Percentiles rank a stretch among this genome's conserved stretches.
Conservation (phyloP, 2,113 vertebrate genomes). For the Nymphicus hollandicus region DNA sequence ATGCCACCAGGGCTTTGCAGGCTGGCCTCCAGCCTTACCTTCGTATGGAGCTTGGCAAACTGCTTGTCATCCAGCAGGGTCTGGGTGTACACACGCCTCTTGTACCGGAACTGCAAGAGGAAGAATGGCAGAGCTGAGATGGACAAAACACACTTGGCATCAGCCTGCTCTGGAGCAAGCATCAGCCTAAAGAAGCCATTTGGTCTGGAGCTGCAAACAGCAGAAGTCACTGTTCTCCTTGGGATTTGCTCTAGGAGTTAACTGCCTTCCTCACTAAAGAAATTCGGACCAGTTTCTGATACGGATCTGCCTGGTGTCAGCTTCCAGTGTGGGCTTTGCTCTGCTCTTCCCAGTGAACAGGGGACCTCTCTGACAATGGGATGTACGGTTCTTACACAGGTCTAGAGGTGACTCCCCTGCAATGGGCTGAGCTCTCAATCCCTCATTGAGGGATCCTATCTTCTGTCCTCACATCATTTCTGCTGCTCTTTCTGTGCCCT, state of each 20-base stretch:
- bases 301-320: not conserved
- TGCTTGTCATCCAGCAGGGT: conserved; percentile 93
- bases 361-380: not conserved
- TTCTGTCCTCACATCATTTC: not conserved
- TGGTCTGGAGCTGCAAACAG: not conserved
- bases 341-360: not conserved
- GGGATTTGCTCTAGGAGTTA: not conserved
- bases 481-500: not conserved
- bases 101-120: conserved; percentile 91
- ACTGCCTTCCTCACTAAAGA: not conserved
- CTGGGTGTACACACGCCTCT: conserved; percentile 93
- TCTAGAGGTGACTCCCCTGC: not conserved
- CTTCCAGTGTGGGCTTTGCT: not conserved
- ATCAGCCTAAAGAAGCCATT: not conserved
- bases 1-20: not conserved
- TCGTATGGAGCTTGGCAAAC: conserved; percentile 94
- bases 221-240: not conserved
- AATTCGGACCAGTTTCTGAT: not conserved
- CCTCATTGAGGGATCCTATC: not conserved
- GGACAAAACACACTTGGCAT: not conserved
- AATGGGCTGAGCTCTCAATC: not conserved
- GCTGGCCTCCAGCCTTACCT: conserved; percentile 75
- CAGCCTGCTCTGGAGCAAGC: not conserved
- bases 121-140: not conserved
- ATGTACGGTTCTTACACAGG: not conserved